A percentile compares a stretch with the other conserved stretches of the same genome.
phyloP scores from a whole-genome alignment of 2,888 invertebrate genomes.

The Ectobius pallidus region DNA sequence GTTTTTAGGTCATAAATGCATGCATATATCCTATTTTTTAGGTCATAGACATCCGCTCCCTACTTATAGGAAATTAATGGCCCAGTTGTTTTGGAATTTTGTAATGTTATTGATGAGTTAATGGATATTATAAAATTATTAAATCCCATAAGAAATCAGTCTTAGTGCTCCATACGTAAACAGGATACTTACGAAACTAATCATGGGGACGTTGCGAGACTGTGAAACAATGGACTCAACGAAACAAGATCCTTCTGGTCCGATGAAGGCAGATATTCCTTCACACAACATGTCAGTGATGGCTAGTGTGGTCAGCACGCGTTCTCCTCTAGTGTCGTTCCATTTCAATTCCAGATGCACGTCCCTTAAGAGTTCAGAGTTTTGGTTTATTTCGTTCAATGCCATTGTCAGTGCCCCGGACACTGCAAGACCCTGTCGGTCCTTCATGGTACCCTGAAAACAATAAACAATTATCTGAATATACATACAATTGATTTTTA shows the following conservation, averaged over 20 bases:
- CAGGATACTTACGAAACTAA: slow-evolving; percentile 95
- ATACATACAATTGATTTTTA: too few relatives aligned
- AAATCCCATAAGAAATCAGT: too few relatives aligned
- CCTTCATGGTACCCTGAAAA: slow-evolving; percentile 79
- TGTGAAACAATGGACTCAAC: slow-evolving; percentile 96
- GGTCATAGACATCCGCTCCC: too few relatives aligned
- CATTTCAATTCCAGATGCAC: slow-evolving; percentile 75
- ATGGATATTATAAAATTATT: too few relatives aligned
- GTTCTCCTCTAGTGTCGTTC: slow-evolving; percentile 87
- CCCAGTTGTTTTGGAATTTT: too few relatives aligned
- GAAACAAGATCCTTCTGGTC: slow-evolving; percentile 91
- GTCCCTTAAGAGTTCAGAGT: slow-evolving; percentile 71
- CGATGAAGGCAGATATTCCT: slow-evolving; percentile 91
- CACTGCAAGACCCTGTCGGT: slow-evolving; percentile 83
- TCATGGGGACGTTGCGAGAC: slow-evolving; percentile 94
- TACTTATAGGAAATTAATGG: too few relatives aligned
- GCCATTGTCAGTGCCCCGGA: slow-evolving; percentile 92
- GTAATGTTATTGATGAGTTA: too few relatives aligned
- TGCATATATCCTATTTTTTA: too few relatives aligned
- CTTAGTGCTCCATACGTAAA: too few relatives aligned
- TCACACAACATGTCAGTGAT: slow-evolving; percentile 91
- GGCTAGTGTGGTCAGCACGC: slow-evolving; percentile 79
- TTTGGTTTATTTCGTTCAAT: slow-evolving; percentile 81
- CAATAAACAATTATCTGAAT: too few relatives aligned
- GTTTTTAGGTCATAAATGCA: too few relatives aligned